Conservation (phyloP, 2,888 invertebrate genomes). For the Lycocerus yunnanus region DNA sequence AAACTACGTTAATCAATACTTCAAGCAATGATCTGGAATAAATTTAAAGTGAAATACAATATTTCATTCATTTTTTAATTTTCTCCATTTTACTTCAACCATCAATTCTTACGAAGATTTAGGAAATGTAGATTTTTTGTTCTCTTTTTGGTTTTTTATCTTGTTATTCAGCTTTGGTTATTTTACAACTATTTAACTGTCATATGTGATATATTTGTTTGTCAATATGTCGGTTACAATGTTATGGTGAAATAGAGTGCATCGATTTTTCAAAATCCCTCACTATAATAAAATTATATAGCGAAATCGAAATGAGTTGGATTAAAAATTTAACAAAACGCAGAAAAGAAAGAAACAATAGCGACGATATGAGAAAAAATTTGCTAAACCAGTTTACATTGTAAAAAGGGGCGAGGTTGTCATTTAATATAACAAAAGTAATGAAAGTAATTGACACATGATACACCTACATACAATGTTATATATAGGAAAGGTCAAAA, state of each 20-base stretch:
- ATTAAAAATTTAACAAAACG: neutral
- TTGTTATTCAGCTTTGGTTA: neutral
- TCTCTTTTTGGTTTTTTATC: neutral
- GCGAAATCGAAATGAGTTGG: neutral
- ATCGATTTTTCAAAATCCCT: neutral
- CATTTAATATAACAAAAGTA: neutral
- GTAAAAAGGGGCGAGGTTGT: neutral
- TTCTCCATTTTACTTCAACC: neutral
- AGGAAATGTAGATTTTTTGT: neutral
- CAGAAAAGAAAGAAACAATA: neutral
- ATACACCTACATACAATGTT: neutral
- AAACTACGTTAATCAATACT: neutral
- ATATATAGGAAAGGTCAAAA: neutral
- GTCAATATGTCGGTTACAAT: neutral
- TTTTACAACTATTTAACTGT: neutral
- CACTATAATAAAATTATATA: neutral
- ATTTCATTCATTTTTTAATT: neutral
- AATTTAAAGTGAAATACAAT: neutral
- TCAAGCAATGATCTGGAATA: neutral
- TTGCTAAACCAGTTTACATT: neutral
- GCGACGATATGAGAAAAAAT: neutral
- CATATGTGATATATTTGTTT: neutral
- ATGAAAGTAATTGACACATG: neutral
- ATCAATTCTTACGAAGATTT: neutral
- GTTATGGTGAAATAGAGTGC: neutral